Conservation (phyloP, 2,888 invertebrate genomes). For the Dysmachus trigonus region DNA sequence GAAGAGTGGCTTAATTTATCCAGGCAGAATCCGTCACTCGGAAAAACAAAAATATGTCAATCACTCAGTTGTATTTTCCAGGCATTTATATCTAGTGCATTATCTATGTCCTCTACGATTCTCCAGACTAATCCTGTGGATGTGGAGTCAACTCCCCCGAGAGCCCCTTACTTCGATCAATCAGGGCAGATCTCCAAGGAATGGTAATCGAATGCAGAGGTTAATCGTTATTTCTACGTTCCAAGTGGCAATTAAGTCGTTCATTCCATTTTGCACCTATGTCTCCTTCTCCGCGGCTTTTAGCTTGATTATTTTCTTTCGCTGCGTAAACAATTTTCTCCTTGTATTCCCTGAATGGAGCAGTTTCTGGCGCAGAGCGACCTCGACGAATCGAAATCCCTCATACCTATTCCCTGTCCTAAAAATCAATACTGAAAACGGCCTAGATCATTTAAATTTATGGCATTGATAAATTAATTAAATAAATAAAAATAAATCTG, state of each 20-base stretch:
- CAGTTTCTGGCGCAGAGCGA: neutral
- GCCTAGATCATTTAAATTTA: neutral
- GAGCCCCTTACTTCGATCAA: neutral
- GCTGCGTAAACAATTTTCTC: neutral
- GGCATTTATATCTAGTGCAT: neutral
- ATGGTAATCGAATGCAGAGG: neutral
- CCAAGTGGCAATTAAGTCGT: neutral
- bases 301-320: neutral
- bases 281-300: neutral
- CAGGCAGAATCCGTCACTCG: neutral
- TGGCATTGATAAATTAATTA: neutral
- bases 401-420: neutral
- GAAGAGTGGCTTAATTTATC: neutral
- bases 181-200: neutral
- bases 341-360: neutral
- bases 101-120: neutral
- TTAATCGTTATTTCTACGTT: neutral
- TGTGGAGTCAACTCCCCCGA: neutral
- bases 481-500: neutral
- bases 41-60: neutral
- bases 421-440: neutral
- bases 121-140: neutral
- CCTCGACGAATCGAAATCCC: neutral
- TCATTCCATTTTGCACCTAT: neutral
- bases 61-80: neutral